Evolutionary conservation across 2,888 invertebrate species (phyloP), one percentile per base, ranked within the genome.

Genomic region (Drosophila maculinotata): DNA sequence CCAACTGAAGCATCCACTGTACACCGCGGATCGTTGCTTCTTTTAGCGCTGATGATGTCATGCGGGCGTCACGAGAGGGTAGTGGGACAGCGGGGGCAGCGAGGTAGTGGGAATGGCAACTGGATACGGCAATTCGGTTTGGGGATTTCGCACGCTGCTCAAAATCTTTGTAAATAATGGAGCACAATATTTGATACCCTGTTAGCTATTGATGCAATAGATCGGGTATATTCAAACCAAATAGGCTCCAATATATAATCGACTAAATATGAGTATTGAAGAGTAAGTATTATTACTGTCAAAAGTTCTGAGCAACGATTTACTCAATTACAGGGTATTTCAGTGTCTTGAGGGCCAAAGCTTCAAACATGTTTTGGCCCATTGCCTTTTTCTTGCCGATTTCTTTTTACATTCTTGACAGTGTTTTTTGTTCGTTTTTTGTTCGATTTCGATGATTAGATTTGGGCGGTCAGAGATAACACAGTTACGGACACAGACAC

Each of bases 21-120:
- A 66, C 72, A 77, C 39, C 68, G 71, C 73, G 68, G 68, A 71
- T 73, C 57, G 68, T 54, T 67, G 68, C 49, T 53, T 67, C 57
- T 73, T 66, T 72, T 49, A 67, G 53, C 60, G 71, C 71, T 62
- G 83, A 79, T 79, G 79, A 79, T 83, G 78, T 79, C 79, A 79
- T 79, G 69, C 69, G 58, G 62, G 52, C 41, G 60, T 31, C 39
- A 20, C 20, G 2, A 20, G 20, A 4, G 20, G 39, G 31, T 25
- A 17, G 31, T 33, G 23, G 23, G 8, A 12, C 3, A 5, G 8
- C 14, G 7, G 1, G 20, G 9, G 10, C 12, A 15, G 28, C 26
- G 41, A 4, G 20, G 20, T 4, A n/a, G n/a, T n/a, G 53, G 17
- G 39, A 45, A 42, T 48, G 47, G 73, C 41, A 67, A 72, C 67